These are phyloP conservation scores for Drosophila setosimentum DNA, from an alignment of 2,888 invertebrate species.

Conservation along the genomic window DNA sequence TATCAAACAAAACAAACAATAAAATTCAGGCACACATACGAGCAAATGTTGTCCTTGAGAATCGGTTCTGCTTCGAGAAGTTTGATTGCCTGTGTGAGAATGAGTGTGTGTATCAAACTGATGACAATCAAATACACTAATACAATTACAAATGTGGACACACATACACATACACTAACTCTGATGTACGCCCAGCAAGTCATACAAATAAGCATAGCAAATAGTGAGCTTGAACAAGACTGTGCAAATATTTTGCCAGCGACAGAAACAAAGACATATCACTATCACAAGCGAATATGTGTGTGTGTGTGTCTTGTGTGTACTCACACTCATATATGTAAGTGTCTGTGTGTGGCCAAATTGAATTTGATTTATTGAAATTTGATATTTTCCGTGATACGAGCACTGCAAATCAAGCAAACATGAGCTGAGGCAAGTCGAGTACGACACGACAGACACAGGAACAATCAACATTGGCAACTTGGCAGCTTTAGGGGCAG, in stretches of 20 bases:
- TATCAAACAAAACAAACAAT: slow-evolving; percentile 79
- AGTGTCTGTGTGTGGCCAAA: slow-evolving; percentile 68
- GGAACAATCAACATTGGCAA: slow-evolving; percentile 70
- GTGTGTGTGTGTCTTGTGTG: slow-evolving; percentile 43
- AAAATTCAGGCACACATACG: slow-evolving; percentile 72
- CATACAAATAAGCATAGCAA: slow-evolving; percentile 69
- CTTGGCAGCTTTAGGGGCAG: not conserved
- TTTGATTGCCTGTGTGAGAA: slow-evolving; percentile 32
- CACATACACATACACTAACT: slow-evolving; percentile 35
- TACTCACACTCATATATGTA: slow-evolving; percentile 16
- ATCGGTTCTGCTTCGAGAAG: slow-evolving; percentile 41
- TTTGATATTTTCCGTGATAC: slow-evolving; percentile 82
- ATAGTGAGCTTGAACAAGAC: slow-evolving; percentile 64
- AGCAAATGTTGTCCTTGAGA: slow-evolving; percentile 81
- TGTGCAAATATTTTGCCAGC: slow-evolving; percentile 78
- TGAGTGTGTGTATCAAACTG: slow-evolving; percentile 62
- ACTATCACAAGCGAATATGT: slow-evolving; percentile 55
- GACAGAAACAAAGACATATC: slow-evolving; percentile 78
- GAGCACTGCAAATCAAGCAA: slow-evolving; percentile 78
- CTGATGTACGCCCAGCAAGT: slow-evolving; percentile 51
- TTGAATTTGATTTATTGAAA: slow-evolving; percentile 84
- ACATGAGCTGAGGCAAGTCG: slow-evolving; percentile 60
- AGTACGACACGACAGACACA: slow-evolving; percentile 42
- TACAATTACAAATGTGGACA: slow-evolving; percentile 77
- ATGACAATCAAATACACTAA: slow-evolving; percentile 82